Conservation (phyloP, 1,140 invertebrate genomes). For the Diorhabda sublineata region DNA sequence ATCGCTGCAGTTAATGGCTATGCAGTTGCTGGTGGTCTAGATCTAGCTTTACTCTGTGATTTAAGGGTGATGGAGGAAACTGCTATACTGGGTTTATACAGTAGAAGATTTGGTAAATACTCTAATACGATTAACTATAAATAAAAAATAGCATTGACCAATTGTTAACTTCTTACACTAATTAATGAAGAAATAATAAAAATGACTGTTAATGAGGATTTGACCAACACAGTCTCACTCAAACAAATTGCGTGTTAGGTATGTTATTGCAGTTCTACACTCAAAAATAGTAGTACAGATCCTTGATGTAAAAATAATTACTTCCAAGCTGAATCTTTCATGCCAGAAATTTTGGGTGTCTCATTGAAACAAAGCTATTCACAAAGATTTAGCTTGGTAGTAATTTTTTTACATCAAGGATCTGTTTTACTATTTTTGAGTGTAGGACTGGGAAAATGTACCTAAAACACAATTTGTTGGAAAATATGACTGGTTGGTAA, state of each 20-base stretch:
- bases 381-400: not conserved
- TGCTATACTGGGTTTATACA: constrained; percentile 76
- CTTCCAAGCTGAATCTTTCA: too few relatives aligned
- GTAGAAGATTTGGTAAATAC: constrained; percentile 72
- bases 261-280: too few relatives aligned
- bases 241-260: too few relatives aligned
- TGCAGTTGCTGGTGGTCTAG: constrained; percentile 83
- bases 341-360: not conserved
- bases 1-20: constrained; percentile 83
- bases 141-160: too few relatives aligned
- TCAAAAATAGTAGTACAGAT: too few relatives aligned
- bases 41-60: constrained; percentile 88
- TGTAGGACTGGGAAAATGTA: not conserved
- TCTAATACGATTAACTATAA: not conserved
- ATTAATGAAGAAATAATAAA: too few relatives aligned
- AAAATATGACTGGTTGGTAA: not conserved
- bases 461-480: not conserved
- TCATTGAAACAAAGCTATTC: not conserved
- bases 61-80: constrained; percentile 80
- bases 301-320: too few relatives aligned
- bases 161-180: too few relatives aligned
- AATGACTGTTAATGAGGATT: too few relatives aligned
- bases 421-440: not conserved
- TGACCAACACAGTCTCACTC: too few relatives aligned
- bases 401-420: not conserved